Evolutionary conservation across 2,888 invertebrate species (phyloP), one percentile per base, ranked within the genome.

Genomic region (Melieria crassipennis): DNA sequence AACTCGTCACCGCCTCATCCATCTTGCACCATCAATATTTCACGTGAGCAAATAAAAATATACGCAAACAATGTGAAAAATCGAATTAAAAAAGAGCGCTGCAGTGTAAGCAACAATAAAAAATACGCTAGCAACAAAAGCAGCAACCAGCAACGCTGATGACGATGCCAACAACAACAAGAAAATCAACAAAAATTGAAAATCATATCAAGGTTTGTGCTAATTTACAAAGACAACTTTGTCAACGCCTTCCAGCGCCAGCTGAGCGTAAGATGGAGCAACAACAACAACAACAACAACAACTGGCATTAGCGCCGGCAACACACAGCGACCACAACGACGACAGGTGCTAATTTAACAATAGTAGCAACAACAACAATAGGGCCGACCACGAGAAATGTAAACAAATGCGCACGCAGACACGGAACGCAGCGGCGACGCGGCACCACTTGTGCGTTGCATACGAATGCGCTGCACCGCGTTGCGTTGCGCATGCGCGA

Each of bases 221-320:
- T 62, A 64, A 70, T 42, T 42, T 56, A 10, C 10, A 70, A 70
- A 66, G 50, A 56, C 30, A 57, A 57, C 52, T 45, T 43, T 9
- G 30, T 30, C 30, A 10, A 11, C n/a, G 62, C 62, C 62, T 30
- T 30, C 11, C 10, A 62, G 47, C 62, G n/a, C 1, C 9, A 42
- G 11, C 42, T 45, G 47, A 43, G 7, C 30, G 13, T 30, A 62
- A 11, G 16, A 11, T 43, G 43, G 61, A 61, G 7, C 47, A 10
- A 5, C 9, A 11, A 48, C 9, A 46, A 46, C n/a, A n/a, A n/a
- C n/a, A n/a, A 13, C 45, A 47, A 46, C 46, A 47, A 13, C 13
- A 63, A 63, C 42, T 10, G 48, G 16, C 4, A 46, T 11, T 16
- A 60, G 42, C 5, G 7, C 57, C 11, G 13, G 30, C n/a, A 58